Percentiles rank a stretch among this genome's conserved stretches.
Evolutionary conservation across 2,113 vertebrate species (phyloP).

Genomic region (Sinocyclocheilus grahami): DNA sequence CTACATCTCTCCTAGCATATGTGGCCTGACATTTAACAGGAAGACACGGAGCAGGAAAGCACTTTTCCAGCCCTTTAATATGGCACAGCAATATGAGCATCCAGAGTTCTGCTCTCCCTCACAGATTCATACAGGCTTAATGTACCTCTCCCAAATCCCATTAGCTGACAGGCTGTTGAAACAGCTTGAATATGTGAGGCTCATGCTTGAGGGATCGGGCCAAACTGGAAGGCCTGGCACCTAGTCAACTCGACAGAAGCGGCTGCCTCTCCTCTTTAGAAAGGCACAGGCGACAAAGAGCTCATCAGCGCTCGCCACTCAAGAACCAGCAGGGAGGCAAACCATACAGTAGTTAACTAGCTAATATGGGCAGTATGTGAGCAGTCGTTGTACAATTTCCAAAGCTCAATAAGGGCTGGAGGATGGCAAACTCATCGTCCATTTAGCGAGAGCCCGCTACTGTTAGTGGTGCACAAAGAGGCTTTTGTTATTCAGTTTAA

Average conservation of each 20-base stretch:
- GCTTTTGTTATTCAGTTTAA: conserved; percentile 6
- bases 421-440: conserved; percentile 12
- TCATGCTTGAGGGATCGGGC: conserved; percentile 64
- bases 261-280: conserved; percentile 59
- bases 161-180: conserved; percentile 66
- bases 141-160: conserved; percentile 67
- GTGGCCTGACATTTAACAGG: conserved; percentile 62
- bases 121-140: conserved; percentile 64
- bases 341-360: conserved; percentile 63
- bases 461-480: conserved; percentile 24
- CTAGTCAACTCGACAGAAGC: conserved; percentile 60
- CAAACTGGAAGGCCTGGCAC: conserved; percentile 63
- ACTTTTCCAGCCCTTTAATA: conserved; percentile 63
- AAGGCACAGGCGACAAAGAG: conserved; percentile 58
- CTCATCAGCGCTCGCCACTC: conserved; percentile 62
- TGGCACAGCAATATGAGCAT: conserved; percentile 63
- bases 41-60: conserved; percentile 59
- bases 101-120: conserved; percentile 58
- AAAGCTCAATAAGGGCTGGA: conserved; percentile 29
- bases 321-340: conserved; percentile 62
- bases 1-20: conserved; percentile 55
- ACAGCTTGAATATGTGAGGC: conserved; percentile 66
- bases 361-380: conserved; percentile 53
- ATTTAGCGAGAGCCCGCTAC: conserved; percentile 9
- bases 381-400: conserved; percentile 42